Evolutionary conservation across 2,113 vertebrate genomes (phyloP), one percentile per base, ranked within the genome.

Genomic region (Picathartes gymnocephalus): DNA sequence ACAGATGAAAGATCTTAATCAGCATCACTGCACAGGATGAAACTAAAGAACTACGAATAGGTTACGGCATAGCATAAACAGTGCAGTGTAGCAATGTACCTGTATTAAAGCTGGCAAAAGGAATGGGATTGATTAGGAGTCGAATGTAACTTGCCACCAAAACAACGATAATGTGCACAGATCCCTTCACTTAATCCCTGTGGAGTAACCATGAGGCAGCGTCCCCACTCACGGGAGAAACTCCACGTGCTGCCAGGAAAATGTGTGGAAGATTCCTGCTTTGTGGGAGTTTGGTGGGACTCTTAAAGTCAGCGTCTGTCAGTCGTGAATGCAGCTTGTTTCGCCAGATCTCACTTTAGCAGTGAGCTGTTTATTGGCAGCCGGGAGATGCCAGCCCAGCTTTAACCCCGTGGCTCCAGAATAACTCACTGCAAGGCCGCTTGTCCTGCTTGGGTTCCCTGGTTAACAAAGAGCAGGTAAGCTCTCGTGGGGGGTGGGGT

Each of bases 381-480:
- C 1, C 24, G 54, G 65, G 65, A 60, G 54, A 13, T 8, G 53
- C 44, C 79, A 69, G 64, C 53, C 30, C 30, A 4, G 44, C 2
- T 35, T 6, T 30, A 47, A 42, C 17, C 45, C 65, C 23, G 0
- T 1, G 31, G 56, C 47, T 51, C 25, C 47, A 22, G 48, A 31
- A 23, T 8, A 27, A 22, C 68, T 27, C 68, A 7, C 8, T 2
- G 4, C 37, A 25, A 47, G 37, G 13, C 31, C 44, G 31, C 31
- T 11, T 5, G 39, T 62, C 39, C 81, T 62, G 68, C 39, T 7
- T 6, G 47, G 45, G 23, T 2, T 14, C 9, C 54, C 53, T 28
- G 65, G 7, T 2, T 10, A 31, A 3, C 45, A 13, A 28, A 22
- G 19, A 3, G 0, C 31, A 18, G 78, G 2, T 3, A 12, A 28